These are phyloP conservation scores for Rhabdomys pumilio DNA, from an alignment of 2,797 vertebrate species.

Conservation along the genomic window DNA sequence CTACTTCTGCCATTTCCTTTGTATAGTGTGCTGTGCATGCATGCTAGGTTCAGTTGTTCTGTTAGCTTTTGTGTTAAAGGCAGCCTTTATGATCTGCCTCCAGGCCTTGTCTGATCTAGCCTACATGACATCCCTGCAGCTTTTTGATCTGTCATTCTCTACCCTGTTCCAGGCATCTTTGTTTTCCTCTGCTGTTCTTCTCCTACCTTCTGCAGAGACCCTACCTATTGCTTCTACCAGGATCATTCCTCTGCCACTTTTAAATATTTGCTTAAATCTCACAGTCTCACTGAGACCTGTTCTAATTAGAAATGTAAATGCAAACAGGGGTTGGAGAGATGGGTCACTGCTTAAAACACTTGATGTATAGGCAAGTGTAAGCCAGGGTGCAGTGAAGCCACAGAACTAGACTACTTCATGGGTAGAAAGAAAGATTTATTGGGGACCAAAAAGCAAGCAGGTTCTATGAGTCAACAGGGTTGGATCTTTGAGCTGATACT, in stretches of 20 bases:
- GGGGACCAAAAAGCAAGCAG: not conserved
- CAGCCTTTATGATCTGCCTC: not conserved
- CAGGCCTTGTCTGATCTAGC: not conserved
- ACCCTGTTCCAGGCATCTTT: not conserved
- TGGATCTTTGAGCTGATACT: not conserved
- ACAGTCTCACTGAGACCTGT: not conserved
- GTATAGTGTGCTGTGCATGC: not conserved
- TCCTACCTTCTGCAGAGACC: not conserved
- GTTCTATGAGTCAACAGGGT: not conserved
- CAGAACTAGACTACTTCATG: not conserved
- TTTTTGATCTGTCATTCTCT: not conserved
- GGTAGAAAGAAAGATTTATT: not conserved
- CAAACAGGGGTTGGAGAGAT: not conserved
- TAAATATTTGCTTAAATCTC: conserved; percentile 19
- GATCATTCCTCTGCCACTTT: not conserved
- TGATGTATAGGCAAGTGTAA: no score
- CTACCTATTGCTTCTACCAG: not conserved
- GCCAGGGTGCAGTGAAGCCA: not conserved
- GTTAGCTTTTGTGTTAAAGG: not conserved
- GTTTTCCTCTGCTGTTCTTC: not conserved
- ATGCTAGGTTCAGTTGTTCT: not conserved
- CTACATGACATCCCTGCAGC: not conserved
- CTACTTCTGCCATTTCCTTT: not conserved
- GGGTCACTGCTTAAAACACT: not conserved
- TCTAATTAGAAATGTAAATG: not conserved